Base-by-base conservation (phyloP, 2,888 invertebrate genomes). In the Taenaris catops region DNA sequence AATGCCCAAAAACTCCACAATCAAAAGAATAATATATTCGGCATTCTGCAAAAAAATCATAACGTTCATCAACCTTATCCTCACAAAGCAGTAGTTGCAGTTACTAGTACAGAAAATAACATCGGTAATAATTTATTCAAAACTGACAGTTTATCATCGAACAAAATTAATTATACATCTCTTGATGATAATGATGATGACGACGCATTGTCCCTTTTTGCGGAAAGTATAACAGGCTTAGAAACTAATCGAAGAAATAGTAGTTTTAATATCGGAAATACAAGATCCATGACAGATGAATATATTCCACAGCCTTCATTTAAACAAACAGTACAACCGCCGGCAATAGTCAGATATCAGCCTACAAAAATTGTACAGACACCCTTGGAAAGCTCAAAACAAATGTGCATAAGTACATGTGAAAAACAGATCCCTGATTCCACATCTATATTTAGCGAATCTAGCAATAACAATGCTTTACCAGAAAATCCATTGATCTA, bases 161-260 rank as follows among this genome's bases (percentile, higher is more conserved):
- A 20, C 14, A 25, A 24, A 6, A 5, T 8, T 18, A 19, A 27
- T 7, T 17, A 25, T n/a, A 8, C 16, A 1, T 12, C 18, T 8
- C 31, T n/a, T n/a, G n/a, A 24, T 11, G 35, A 51, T 9, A 48
- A 55, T 12, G 78, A 80, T 6, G 80, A 75, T 17, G 75, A 78
- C 7, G 83, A 83, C 26, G 63, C 78, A 0, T 44, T 83, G 7
- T 84, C 84, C 4, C 32, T 86, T 1, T 84, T 53, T 41, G 83
- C 83, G 6, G 81, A 78, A 49, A 83, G 83, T 42, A 53, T 83
- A n/a, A 65, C 69, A 1, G 70, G 61, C 1, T 52, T 73, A n/a
- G 83, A 80, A 27, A 57, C 70, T 1, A 53, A 55, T 6, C 53
- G 46, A 37, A 41, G 40, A 1, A 62, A 52, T 19, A 53, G 47